These are phyloP conservation scores for Mionectes macconnelli DNA, from an alignment of 2,113 vertebrate species.

Conservation along the genomic window DNA sequence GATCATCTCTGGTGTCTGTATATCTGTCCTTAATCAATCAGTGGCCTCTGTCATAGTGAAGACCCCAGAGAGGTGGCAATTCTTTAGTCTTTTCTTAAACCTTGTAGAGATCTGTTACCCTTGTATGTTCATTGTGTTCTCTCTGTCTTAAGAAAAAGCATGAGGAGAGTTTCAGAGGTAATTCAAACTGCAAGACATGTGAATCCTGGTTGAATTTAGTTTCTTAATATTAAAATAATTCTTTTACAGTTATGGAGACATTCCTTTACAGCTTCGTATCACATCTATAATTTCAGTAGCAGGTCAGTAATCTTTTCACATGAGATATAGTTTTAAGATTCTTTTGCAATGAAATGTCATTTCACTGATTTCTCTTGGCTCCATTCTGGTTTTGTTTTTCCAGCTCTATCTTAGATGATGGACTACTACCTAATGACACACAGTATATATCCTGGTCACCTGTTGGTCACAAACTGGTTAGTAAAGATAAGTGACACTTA, in stretches of 20 bases:
- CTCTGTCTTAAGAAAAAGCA: neutral
- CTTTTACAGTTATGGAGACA: conserved; percentile 79
- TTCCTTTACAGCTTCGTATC: conserved; percentile 79
- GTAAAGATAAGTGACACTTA: conserved; percentile 33
- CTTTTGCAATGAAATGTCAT: neutral
- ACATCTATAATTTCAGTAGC: conserved; percentile 70
- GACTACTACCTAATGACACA: conserved; percentile 62
- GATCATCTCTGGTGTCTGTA: neutral
- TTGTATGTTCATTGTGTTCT: neutral
- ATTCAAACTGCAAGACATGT: neutral
- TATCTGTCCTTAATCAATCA: neutral
- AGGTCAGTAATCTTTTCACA: conserved; percentile 67
- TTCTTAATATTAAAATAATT: conserved; percentile 22
- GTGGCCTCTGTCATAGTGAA: neutral
- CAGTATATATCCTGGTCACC: conserved; percentile 79
- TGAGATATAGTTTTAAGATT: neutral
- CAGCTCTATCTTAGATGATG: conserved; percentile 47
- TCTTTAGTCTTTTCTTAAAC: neutral
- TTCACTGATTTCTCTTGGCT: conserved; percentile 17
- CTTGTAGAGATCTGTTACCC: neutral
- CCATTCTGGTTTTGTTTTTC: conserved; percentile 31
- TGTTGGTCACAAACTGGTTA: conserved; percentile 80
- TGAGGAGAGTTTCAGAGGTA: neutral
- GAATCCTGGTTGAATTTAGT: neutral
- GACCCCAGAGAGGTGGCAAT: neutral